Conservation (phyloP, 2,797 vertebrate genomes). For the Petrocephalus schoutedeni region DNA sequence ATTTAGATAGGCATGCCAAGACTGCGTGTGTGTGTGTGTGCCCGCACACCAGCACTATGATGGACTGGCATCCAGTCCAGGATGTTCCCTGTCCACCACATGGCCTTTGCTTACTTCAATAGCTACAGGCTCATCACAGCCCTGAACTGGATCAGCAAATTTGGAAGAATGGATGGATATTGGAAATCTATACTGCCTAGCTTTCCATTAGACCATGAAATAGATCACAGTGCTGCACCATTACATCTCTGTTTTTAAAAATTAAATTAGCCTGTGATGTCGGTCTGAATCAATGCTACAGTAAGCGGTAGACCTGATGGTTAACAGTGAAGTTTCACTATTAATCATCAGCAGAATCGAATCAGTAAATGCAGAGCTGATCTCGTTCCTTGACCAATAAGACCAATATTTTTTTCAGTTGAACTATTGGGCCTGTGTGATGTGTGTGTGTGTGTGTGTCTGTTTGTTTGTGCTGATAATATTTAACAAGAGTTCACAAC, state of each 20-base stretch:
- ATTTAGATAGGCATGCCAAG: no score
- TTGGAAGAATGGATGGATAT: not conserved
- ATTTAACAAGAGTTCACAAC: not conserved
- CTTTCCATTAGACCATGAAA: constrained; percentile 1
- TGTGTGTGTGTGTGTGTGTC: not conserved
- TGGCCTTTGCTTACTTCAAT: not conserved
- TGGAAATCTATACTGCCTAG: not conserved
- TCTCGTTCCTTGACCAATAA: not conserved
- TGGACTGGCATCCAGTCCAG: not conserved
- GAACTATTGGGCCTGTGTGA: not conserved
- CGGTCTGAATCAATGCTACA: not conserved
- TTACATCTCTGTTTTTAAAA: not conserved
- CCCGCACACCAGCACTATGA: not conserved
- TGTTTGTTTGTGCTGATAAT: not conserved
- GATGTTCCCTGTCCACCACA: not conserved
- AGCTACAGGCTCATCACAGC: not conserved
- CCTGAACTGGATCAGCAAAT: not conserved
- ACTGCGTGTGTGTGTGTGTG: no score
- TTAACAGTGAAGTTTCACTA: not conserved
- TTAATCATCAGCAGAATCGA: not conserved
- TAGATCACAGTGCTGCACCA: not conserved
- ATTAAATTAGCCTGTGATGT: not conserved
- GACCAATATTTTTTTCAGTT: not conserved
- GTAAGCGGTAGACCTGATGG: not conserved
- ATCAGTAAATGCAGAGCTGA: not conserved